phyloP scores from a whole-genome alignment of 2,113 vertebrate genomes.

The Haemorhous mexicanus region DNA sequence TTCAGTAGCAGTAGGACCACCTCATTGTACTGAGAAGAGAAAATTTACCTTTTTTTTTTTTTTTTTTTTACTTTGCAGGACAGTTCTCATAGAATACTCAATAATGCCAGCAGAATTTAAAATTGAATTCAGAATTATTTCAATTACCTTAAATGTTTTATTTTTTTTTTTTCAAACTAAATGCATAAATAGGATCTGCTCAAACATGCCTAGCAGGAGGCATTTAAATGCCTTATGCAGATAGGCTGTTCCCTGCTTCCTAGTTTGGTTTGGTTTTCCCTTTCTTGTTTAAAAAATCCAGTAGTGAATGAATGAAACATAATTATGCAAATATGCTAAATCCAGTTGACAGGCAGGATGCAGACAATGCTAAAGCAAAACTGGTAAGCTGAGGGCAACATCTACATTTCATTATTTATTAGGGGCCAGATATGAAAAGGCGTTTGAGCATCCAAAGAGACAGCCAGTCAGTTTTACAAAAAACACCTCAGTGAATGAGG shows the following conservation, averaged over 20 bases:
- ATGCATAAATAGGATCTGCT: slow-evolving; percentile 47
- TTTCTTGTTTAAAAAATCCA: slow-evolving; percentile 15
- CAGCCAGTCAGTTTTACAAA: background rate
- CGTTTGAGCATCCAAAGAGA: slow-evolving; percentile 2
- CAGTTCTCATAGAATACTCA: slow-evolving; percentile 33
- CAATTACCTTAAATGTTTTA: slow-evolving; percentile 40
- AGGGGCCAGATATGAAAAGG: slow-evolving; percentile 12
- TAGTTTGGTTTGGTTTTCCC: slow-evolving; percentile 9
- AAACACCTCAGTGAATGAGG: background rate
- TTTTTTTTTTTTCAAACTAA: slow-evolving; percentile 41
- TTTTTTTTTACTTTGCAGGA: background rate
- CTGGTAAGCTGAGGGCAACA: slow-evolving; percentile 40
- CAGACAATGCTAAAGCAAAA: slow-evolving; percentile 15
- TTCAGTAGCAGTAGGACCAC: background rate
- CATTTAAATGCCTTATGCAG: slow-evolving; percentile 34
- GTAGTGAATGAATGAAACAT: slow-evolving; percentile 46
- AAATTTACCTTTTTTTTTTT: background rate
- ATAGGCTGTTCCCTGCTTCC: slow-evolving; percentile 18
- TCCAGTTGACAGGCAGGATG: slow-evolving; percentile 27
- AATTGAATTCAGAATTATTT: slow-evolving; percentile 47
- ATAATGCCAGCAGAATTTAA: slow-evolving; percentile 5
- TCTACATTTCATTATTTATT: slow-evolving; percentile 55
- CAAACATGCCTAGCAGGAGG: slow-evolving; percentile 33
- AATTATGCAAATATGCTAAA: slow-evolving; percentile 42
- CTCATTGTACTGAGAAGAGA: background rate